Evolutionary conservation across 2,113 vertebrate species (phyloP), one percentile per base, ranked within the genome.

Genomic region (Callorhinus ursinus): DNA sequence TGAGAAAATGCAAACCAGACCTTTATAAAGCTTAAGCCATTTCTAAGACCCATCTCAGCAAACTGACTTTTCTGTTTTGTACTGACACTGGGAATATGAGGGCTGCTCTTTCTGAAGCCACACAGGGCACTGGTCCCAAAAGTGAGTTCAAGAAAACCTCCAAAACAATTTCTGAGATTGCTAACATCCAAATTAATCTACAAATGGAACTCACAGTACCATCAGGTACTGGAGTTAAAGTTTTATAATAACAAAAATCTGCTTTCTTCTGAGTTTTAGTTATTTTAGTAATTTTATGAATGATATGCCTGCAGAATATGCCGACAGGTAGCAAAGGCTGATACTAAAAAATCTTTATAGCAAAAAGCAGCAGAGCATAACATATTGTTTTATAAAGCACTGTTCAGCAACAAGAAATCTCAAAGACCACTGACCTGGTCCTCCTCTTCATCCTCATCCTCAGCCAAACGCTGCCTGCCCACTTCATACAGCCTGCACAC

Each of bases 401-500:
- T 65, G 21, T 77, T 86, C 11, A 72, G 51, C 59, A 95, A 63
- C 72, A 93, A 96, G 36, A 88, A 74, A 82, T n/a, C 36, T 67
- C 79, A 7, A 90, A 87, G 14, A 61, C 55, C 97, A 96, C 98
- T 99, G 90, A 99, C 99, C 99, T 99, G 99, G 97, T 99, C 99
- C 85, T 99, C 99, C 97, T 99, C 99, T 84, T 99, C 99, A 95
- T 99, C 99, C 90, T 99, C 99, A 96, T 99, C 99, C 98, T 99
- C 99, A 53, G 99, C 99, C 92, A 99, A 98, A 51, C 99, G 99
- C 98, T 99, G 99, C 67, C 99, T 99, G 42, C 99, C 99, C 79
- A 99, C 99, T 98, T 99, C 99, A 93, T 99, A 99, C 1, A 99
- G 99, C 67, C 99, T 98, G 98, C 99, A 99, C n/a, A 99, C 99